Conservation (phyloP, 2,888 invertebrate genomes). For the Abrostola tripartita region DNA sequence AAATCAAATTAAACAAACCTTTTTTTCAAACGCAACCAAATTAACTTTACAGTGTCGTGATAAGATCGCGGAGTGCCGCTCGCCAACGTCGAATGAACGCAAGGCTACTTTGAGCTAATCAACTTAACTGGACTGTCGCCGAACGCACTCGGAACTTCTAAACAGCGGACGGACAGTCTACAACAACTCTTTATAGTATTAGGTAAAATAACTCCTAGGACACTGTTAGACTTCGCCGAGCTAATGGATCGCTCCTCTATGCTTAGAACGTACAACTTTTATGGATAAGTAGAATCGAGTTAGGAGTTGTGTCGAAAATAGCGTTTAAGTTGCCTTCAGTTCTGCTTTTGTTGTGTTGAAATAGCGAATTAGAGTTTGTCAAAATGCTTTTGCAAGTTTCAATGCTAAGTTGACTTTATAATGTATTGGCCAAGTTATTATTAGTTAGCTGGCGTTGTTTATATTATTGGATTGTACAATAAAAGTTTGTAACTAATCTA, state of each 20-base stretch:
- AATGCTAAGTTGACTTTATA: slow-evolving; percentile 39
- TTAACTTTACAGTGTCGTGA: slow-evolving; percentile 70
- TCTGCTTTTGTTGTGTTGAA: slow-evolving; percentile 67
- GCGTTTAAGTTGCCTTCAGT: slow-evolving; percentile 71
- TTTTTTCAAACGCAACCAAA: slow-evolving; percentile 66
- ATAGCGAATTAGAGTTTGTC: slow-evolving; percentile 60
- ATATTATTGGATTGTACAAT: background rate
- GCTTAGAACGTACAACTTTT: slow-evolving; percentile 83
- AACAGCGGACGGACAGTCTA: slow-evolving; percentile 71
- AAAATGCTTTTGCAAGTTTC: slow-evolving; percentile 47
- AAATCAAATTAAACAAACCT: slow-evolving; percentile 64
- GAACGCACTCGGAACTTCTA: slow-evolving; percentile 77
- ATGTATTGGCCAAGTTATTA: slow-evolving; percentile 17
- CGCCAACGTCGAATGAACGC: slow-evolving; percentile 68
- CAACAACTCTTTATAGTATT: slow-evolving; percentile 84
- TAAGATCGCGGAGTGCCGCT: slow-evolving; percentile 69
- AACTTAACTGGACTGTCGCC: slow-evolving; percentile 71
- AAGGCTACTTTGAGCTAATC: slow-evolving; percentile 73
- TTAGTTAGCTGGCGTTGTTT: background rate
- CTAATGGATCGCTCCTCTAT: slow-evolving; percentile 84
- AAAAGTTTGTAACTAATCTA: background rate
- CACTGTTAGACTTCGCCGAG: slow-evolving; percentile 77
- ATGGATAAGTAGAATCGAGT: slow-evolving; percentile 83
- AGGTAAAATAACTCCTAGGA: slow-evolving; percentile 80
- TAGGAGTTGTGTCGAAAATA: slow-evolving; percentile 79